A percentile compares a stretch with the other conserved stretches of the same genome.
These are phyloP conservation scores for Gymnorhina tibicen DNA, from an alignment of 2,113 vertebrate species.

Conservation along the genomic window DNA sequence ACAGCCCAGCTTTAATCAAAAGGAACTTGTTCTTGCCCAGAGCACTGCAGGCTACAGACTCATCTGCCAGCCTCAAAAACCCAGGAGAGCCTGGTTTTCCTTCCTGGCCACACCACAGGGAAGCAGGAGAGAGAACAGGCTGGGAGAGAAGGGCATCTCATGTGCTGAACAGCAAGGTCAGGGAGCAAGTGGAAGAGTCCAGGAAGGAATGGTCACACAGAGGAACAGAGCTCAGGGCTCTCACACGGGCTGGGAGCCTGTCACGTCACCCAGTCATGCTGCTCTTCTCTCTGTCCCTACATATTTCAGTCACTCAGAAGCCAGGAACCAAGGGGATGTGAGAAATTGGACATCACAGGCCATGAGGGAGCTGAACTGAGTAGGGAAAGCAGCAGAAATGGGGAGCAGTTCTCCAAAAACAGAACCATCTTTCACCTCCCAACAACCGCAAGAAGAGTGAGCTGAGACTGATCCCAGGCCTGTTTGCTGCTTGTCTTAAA, in stretches of 20 bases:
- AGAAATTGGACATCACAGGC: neutral
- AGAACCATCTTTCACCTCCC: neutral
- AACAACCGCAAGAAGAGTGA: neutral
- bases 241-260: neutral
- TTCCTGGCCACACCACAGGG: neutral
- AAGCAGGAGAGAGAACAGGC: neutral
- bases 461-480: neutral
- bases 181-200: neutral
- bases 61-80: neutral
- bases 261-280: neutral
- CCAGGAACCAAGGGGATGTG: neutral
- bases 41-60: neutral
- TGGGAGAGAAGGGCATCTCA: neutral
- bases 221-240: neutral
- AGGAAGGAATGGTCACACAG: neutral
- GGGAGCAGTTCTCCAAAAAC: neutral
- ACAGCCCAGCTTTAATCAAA: constrained; percentile 8
- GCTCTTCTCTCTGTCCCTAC: neutral
- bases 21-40: neutral
- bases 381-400: neutral
- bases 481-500: neutral
- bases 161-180: neutral
- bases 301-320: neutral
- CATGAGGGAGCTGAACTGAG: neutral
- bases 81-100: neutral